phyloP scores from a whole-genome alignment of 92 coral and sea anemone species.

The Actinernus sp. region DNA sequence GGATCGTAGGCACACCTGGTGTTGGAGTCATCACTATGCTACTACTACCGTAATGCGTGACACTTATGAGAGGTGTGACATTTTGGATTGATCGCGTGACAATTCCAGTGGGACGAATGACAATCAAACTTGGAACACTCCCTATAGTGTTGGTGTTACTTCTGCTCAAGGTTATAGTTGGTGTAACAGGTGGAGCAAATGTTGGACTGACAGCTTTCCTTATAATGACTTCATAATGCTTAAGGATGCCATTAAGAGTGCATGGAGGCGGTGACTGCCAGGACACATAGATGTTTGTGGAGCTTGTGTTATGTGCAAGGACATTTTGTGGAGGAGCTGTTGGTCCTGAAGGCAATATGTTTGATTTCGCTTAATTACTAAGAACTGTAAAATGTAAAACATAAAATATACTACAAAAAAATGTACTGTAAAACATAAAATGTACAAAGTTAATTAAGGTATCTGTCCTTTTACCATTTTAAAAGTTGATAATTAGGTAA shows the following conservation, averaged over 20 bases:
- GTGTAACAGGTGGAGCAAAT: background rate
- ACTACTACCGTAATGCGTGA: too few species aligned
- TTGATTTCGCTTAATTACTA: too few species aligned
- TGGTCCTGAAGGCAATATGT: slow-evolving; percentile 28
- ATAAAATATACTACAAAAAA: too few species aligned
- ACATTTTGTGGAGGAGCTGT: slow-evolving; percentile 53
- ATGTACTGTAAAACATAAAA: too few species aligned
- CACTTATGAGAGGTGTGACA: background rate
- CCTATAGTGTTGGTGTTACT: background rate
- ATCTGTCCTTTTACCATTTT: too few species aligned
- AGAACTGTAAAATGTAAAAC: too few species aligned
- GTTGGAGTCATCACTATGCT: too few species aligned
- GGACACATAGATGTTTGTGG: slow-evolving; percentile 44
- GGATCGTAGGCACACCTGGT: slow-evolving; percentile 12
- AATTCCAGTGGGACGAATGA: background rate
- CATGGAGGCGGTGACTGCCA: slow-evolving; percentile 66
- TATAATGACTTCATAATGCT: slow-evolving; percentile 24
- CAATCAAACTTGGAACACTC: background rate
- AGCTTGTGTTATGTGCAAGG: slow-evolving; percentile 16
- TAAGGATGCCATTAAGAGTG: slow-evolving; percentile 51
- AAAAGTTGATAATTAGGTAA: too few species aligned
- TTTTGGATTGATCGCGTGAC: background rate
- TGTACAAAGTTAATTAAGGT: too few species aligned
- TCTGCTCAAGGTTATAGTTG: background rate
- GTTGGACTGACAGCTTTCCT: slow-evolving; percentile 2